Evolutionary conservation across 2,113 vertebrate species (phyloP).

Genomic region (Dolichotis patagonum): DNA sequence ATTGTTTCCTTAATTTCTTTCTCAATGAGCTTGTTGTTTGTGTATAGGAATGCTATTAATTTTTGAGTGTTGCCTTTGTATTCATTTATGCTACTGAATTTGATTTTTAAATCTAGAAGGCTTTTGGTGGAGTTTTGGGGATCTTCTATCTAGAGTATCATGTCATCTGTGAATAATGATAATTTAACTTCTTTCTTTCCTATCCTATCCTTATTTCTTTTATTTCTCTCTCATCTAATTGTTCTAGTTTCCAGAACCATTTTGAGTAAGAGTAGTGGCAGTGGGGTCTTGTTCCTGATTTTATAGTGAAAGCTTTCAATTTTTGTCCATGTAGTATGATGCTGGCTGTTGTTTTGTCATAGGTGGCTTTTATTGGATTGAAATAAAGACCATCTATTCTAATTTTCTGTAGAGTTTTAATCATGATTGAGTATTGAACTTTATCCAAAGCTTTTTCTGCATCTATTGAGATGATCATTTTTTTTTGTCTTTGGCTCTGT

Average conservation of each 20-base stretch:
- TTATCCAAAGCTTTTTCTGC: not conserved
- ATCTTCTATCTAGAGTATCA: not conserved
- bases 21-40: not conserved
- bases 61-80: not conserved
- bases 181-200: not conserved
- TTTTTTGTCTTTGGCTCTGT: not conserved
- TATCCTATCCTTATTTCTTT: not conserved
- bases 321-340: not conserved
- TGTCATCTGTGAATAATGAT: not conserved
- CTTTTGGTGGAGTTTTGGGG: not conserved
- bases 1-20: not conserved
- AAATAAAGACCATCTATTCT: not conserved
- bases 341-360: not conserved
- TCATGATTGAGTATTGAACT: not conserved
- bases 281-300: not conserved
- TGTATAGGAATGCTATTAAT: not conserved
- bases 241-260: not conserved
- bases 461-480: not conserved
- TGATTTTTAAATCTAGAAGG: not conserved
- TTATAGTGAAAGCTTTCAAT: not conserved
- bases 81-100: not conserved
- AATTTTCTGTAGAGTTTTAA: not conserved
- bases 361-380: not conserved
- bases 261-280: not conserved
- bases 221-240: not conserved